Percentiles rank a stretch among this genome's conserved stretches.
Conservation (phyloP, 2,888 invertebrate genomes). For the Drosophila basisetae region DNA sequence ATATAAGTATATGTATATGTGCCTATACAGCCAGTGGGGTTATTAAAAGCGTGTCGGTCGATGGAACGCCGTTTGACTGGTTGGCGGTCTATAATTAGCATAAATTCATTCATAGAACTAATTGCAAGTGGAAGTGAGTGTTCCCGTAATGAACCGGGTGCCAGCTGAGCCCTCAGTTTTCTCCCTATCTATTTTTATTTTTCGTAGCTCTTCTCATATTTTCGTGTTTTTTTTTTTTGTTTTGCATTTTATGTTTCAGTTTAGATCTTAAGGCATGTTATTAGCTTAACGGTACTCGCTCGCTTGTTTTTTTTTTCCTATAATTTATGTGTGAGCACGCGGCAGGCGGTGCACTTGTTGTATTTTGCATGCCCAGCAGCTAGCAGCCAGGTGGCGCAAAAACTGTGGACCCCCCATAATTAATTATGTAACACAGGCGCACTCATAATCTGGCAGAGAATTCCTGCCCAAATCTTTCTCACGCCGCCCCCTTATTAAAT, state of each 20-base stretch:
- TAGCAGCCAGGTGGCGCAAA: conserved; percentile 47
- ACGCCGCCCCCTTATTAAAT: conserved; percentile 73
- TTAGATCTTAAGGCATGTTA: conserved; percentile 64
- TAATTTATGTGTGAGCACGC: conserved; percentile 76
- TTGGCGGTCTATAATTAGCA: conserved; percentile 71
- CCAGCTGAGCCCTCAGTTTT: conserved; percentile 52
- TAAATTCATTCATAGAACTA: conserved; percentile 78
- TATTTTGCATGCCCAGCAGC: conserved; percentile 60
- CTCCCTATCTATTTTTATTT: conserved; percentile 11
- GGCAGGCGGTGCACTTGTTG: conserved; percentile 66
- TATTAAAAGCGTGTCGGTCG: conserved; percentile 78
- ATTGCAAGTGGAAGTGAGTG: conserved; percentile 76
- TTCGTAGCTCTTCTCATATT: conserved; percentile 9
- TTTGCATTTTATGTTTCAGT: conserved; percentile 51
- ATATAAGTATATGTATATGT: neutral
- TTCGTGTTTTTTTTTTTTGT: conserved; percentile 1
- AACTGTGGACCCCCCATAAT: conserved; percentile 55
- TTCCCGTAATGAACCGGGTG: conserved; percentile 66
- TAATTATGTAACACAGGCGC: conserved; percentile 74
- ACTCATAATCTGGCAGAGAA: conserved; percentile 23
- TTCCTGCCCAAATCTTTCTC: conserved; percentile 58
- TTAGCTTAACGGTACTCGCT: conserved; percentile 71
- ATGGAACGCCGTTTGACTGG: conserved; percentile 44
- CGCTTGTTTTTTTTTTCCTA: conserved; percentile 48
- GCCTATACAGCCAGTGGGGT: conserved; percentile 38